Conservation (phyloP, 2,797 vertebrate species). For the Phaenicophaeus curvirostris region DNA sequence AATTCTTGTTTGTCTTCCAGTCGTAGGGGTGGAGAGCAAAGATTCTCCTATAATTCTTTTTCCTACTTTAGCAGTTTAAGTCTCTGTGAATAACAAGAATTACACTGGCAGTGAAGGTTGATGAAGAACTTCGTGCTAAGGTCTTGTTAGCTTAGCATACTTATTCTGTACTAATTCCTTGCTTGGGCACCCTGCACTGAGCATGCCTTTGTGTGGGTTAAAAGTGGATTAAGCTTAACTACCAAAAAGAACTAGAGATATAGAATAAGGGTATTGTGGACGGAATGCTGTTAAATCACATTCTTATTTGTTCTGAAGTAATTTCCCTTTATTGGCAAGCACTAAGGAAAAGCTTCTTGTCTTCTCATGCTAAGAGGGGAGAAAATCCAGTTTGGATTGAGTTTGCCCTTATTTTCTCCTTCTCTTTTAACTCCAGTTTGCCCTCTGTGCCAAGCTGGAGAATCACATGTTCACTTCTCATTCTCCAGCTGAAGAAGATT, state of each 20-base stretch:
- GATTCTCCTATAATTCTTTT: background rate
- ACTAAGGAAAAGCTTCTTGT: constrained; percentile 35
- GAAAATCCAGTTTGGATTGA: constrained; percentile 28
- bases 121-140: constrained; percentile 22
- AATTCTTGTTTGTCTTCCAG: background rate
- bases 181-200: constrained; percentile 30
- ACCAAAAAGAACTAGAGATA: background rate
- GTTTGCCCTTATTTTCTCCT: constrained; percentile 41
- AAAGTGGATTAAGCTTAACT: constrained; percentile 54
- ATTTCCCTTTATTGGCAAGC: constrained; percentile 33
- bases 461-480: constrained; percentile 27
- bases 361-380: background rate
- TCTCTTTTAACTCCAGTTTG: constrained; percentile 46
- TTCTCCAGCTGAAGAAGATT: constrained; percentile 54
- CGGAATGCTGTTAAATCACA: constrained; percentile 23
- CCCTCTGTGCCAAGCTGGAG: constrained; percentile 52
- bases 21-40: background rate
- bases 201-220: constrained; percentile 47
- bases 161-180: constrained; percentile 49
- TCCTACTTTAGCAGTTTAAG: background rate
- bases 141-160: constrained; percentile 31
- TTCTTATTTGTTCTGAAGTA: constrained; percentile 46
- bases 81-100: background rate
- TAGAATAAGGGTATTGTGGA: constrained; percentile 38
- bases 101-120: background rate